Evolutionary conservation across 2,888 invertebrate species (phyloP), one percentile per base, ranked within the genome.

Genomic region (Leptinotarsa tumamoca): DNA sequence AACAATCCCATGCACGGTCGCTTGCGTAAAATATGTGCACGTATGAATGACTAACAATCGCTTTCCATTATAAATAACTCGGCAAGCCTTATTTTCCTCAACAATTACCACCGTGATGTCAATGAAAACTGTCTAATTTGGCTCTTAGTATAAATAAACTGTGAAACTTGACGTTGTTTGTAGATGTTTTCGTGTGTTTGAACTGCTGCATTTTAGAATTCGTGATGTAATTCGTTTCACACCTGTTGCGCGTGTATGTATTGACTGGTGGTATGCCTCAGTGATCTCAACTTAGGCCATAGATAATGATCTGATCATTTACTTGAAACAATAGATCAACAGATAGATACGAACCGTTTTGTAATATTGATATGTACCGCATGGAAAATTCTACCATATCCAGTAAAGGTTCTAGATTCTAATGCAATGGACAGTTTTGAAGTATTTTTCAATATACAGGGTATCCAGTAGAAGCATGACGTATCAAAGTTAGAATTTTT

Each of bases 1-100:
- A 63, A 71, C 68, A 71, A 67, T 71, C 56, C 71, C 76, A 76
- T 73, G 76, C 76, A 71, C 73, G 54, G 68, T 52, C 61, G 67
- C 54, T 73, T 68, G 61, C 43, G 69, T 56, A 69, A 77, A 74
- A 74, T 68, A 72, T 56, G 73, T 68, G 56, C 27, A 69, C 49
- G n/a, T 43, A 58, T 70, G 70, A 70, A 70, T 70, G 70, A 70
- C 58, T n/a, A 69, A 69, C 56, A 70, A 70, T 61, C 58, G 56
- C 56, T 49, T 33, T 33, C 54, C 43, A 69, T 69, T 33, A 43
- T 69, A 27, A 69, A 69, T 69, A 69, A 56, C 52, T 33, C 69
- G 23, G 21, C 43, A 33, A 15, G 63, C 63, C 18, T 33, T 63
- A 43, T 63, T 63, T 63, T 43, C 63, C 27, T 43, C 15, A n/a